Conservation (phyloP, 2,888 invertebrate genomes). For the Zhuqinia jingwanae region DNA sequence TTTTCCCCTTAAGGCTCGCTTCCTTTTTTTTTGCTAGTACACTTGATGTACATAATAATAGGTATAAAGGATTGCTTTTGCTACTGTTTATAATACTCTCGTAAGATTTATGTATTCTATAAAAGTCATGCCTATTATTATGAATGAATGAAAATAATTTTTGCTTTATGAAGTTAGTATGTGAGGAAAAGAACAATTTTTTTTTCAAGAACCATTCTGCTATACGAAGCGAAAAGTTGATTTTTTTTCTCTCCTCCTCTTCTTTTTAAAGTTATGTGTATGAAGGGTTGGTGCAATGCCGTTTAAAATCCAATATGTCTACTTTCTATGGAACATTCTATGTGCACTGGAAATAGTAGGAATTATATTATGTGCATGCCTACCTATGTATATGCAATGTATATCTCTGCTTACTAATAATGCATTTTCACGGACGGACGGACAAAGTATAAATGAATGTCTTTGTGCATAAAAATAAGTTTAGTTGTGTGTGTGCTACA, state of each 20-base stretch:
- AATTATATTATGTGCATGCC: too few species aligned
- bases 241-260: conserved; percentile 17
- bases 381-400: too few species aligned
- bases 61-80: background rate
- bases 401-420: too few species aligned
- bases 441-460: conserved; percentile 3
- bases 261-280: background rate
- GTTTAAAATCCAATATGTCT: conserved; percentile 55
- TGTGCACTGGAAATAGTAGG: too few species aligned
- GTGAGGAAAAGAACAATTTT: conserved; percentile 16
- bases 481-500: background rate
- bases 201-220: conserved; percentile 4
- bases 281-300: conserved; percentile 34
- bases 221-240: conserved; percentile 13
- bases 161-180: conserved; percentile 46
- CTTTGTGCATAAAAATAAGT: background rate
- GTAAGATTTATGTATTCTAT: background rate
- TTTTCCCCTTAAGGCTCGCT: conserved; percentile 12
- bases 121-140: background rate
- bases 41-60: too few species aligned
- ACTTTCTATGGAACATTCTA: conserved; percentile 20
- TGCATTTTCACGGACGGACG: background rate
- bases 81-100: too few species aligned
- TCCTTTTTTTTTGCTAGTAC: conserved; percentile 11
- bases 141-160: conserved; percentile 42